A percentile compares a stretch with the other conserved stretches of the same genome.
These are phyloP conservation scores for Trichogramma pretiosum DNA, from an alignment of 1,140 invertebrate genomes.

Conservation along the genomic window DNA sequence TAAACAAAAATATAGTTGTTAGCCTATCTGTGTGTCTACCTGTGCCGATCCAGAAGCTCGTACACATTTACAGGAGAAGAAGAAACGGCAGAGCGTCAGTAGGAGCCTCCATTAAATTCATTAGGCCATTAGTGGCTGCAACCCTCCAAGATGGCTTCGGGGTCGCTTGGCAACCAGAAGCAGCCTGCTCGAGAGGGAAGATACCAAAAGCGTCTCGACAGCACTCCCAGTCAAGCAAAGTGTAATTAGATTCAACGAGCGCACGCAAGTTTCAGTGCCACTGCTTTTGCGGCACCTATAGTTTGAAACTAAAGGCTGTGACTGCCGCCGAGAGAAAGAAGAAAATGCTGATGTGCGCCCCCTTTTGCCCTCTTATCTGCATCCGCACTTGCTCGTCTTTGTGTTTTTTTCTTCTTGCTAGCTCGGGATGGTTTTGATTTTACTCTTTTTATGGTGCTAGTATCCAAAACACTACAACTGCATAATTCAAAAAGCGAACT, in stretches of 20 bases:
- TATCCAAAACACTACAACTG: no score
- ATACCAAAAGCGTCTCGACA: slow-evolving; percentile 2
- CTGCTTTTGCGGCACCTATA: slow-evolving; percentile 4
- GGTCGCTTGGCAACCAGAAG: slow-evolving; percentile 43
- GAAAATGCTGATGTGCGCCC: slow-evolving; percentile 17
- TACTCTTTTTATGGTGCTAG: no score
- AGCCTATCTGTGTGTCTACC: no score
- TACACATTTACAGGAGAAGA: no score
- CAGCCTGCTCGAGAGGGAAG: slow-evolving; percentile 12
- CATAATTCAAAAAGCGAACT: no score
- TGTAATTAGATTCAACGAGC: slow-evolving; percentile 38
- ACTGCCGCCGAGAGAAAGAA: slow-evolving; percentile 1
- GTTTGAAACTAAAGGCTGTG: neutral
- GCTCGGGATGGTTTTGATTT: no score
- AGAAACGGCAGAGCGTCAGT: slow-evolving; percentile 28
- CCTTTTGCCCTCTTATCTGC: neutral
- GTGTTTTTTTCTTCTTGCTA: neutral
- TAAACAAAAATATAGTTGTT: no score
- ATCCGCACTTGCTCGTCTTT: neutral
- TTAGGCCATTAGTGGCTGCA: slow-evolving; percentile 47
- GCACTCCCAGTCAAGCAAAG: slow-evolving; percentile 19
- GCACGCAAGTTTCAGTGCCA: slow-evolving; percentile 19
- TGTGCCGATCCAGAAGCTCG: no score
- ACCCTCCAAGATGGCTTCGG: slow-evolving; percentile 45
- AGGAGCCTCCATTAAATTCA: slow-evolving; percentile 48